Conservation (phyloP, 2,113 vertebrate genomes). For the Noturus placidus region DNA sequence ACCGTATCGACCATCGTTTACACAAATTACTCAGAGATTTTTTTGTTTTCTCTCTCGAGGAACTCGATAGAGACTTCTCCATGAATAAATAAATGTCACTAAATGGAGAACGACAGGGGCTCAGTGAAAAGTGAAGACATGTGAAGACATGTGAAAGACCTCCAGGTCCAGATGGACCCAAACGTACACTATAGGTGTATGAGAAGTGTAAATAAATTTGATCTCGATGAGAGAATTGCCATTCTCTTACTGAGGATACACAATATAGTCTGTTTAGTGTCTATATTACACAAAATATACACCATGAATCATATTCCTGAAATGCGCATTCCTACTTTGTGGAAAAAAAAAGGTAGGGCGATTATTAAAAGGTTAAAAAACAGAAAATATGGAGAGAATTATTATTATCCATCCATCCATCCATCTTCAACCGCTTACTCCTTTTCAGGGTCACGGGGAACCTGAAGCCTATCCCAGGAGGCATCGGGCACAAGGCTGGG, state of each 20-base stretch:
- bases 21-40: slow-evolving; percentile 5
- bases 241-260: not conserved
- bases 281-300: not conserved
- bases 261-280: not conserved
- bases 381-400: not conserved
- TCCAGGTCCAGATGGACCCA: not conserved
- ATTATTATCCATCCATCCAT: no score
- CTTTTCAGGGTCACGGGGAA: no score
- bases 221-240: not conserved
- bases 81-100: not conserved
- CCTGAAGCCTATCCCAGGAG: no score
- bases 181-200: not conserved
- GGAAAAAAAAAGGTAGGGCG: not conserved
- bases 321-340: not conserved
- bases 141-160: no score
- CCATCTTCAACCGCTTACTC: no score
- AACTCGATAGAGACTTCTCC: not conserved
- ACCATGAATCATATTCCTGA: not conserved
- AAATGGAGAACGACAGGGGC: not conserved
- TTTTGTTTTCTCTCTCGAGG: not conserved
- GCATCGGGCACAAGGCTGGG: no score
- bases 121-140: not conserved
- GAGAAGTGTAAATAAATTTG: not conserved
- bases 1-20: not conserved
- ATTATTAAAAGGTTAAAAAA: no score